These are phyloP conservation scores for Agonum fuliginosum DNA, from an alignment of 2,888 invertebrate species.

Conservation along the genomic window DNA sequence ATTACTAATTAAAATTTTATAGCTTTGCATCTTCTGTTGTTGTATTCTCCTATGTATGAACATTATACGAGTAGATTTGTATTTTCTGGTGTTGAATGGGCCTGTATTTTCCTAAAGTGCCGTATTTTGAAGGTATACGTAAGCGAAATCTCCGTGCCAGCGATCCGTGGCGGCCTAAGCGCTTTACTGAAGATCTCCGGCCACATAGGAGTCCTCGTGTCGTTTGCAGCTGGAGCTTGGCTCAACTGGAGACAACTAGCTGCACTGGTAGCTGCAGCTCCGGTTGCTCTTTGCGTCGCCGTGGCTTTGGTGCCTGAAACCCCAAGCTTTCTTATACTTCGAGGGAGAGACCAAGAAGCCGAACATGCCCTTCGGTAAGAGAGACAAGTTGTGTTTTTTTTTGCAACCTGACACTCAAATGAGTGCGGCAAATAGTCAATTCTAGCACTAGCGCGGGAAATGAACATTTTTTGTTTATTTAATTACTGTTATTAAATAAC, in stretches of 20 bases:
- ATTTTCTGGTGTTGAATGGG: background rate
- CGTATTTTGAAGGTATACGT: constrained; percentile 84
- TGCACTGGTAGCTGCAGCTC: constrained; percentile 85
- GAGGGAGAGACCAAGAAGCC: constrained; percentile 85
- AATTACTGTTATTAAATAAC: too few species aligned
- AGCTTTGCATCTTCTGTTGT: too few species aligned
- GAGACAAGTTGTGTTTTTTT: too few species aligned
- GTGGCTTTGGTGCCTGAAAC: constrained; percentile 91
- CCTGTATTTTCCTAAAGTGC: background rate
- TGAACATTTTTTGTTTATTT: too few species aligned
- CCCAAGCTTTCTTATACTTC: constrained; percentile 87
- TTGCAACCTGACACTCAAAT: background rate
- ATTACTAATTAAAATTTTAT: too few species aligned
- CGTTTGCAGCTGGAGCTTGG: constrained; percentile 88
- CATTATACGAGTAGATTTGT: too few species aligned
- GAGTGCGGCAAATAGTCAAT: too few species aligned
- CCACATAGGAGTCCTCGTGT: constrained; percentile 88
- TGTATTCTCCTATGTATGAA: too few species aligned
- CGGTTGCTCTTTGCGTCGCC: constrained; percentile 84
- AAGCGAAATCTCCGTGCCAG: constrained; percentile 92
- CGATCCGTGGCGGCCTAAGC: constrained; percentile 90
- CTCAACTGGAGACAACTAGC: constrained; percentile 91
- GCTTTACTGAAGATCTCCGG: constrained; percentile 90
- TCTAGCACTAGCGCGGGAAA: too few species aligned
- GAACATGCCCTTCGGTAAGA: constrained; percentile 79